phyloP scores from a whole-genome alignment of 2,113 vertebrate species.

The Oreochromis tanganicae region DNA sequence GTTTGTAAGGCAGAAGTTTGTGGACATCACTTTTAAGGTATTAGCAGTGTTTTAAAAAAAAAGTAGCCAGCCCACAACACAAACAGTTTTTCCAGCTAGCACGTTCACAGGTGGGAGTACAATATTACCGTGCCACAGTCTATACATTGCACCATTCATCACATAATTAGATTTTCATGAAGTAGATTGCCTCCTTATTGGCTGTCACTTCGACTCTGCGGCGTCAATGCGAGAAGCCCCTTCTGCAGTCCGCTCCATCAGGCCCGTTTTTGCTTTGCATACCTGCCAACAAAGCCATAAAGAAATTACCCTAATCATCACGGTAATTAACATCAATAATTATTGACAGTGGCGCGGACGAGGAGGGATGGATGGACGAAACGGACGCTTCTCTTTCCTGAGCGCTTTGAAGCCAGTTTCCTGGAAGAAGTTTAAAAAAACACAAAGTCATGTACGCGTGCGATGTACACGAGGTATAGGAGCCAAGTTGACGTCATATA shows the following conservation, averaged over 20 bases:
- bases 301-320: slow-evolving; percentile 62
- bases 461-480: background rate
- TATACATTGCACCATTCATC: slow-evolving; percentile 59
- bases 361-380: background rate
- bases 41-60: background rate
- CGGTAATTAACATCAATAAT: slow-evolving; percentile 62
- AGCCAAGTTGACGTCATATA: slow-evolving; percentile 37
- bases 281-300: slow-evolving; percentile 58
- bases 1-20: background rate
- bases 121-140: slow-evolving; percentile 51
- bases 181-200: slow-evolving; percentile 58
- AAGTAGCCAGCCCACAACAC: slow-evolving; percentile 16
- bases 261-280: slow-evolving; percentile 32
- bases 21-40: background rate
- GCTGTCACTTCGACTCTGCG: slow-evolving; percentile 52
- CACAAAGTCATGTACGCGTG: background rate
- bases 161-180: slow-evolving; percentile 55
- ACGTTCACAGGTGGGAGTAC: slow-evolving; percentile 45
- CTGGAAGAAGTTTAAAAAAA: background rate
- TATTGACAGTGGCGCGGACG: slow-evolving; percentile 37
- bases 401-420: slow-evolving; percentile 2
- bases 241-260: slow-evolving; percentile 17
- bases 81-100: slow-evolving; percentile 52
- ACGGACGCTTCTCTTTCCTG: background rate
- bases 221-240: slow-evolving; percentile 31